Evolutionary conservation across 2,888 invertebrate genomes (phyloP).

Genomic region (Atethmia centrago): DNA sequence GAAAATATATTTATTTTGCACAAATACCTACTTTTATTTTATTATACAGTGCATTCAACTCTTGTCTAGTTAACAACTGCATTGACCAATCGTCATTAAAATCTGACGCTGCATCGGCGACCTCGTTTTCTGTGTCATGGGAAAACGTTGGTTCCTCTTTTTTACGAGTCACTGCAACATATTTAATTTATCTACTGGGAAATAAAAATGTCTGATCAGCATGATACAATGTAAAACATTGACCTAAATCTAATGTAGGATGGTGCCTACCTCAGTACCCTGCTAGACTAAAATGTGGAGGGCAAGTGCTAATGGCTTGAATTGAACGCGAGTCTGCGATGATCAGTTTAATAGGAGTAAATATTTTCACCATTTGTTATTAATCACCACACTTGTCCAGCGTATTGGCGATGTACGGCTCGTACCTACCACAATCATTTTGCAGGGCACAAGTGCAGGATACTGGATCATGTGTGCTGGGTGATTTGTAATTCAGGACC

Average conservation of each 20-base stretch:
- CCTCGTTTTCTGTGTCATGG: neutral
- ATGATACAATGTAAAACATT: neutral
- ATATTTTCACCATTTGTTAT: neutral
- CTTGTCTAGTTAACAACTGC: neutral
- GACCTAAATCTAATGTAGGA: neutral
- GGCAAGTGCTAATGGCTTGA: too few relatives aligned
- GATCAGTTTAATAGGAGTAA: neutral
- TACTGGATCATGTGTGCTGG: too few relatives aligned
- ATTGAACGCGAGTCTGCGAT: too few relatives aligned
- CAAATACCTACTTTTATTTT: too few relatives aligned
- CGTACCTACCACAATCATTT: neutral
- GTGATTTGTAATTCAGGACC: too few relatives aligned
- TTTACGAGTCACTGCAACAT: neutral
- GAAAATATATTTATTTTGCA: too few relatives aligned
- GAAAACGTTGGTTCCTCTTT: neutral
- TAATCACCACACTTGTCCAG: neutral
- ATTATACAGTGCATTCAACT: neutral
- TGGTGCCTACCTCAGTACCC: neutral
- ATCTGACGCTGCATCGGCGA: neutral
- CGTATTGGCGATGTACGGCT: neutral
- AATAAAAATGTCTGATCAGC: neutral
- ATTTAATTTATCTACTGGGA: neutral
- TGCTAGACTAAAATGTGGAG: too few relatives aligned
- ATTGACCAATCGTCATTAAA: constrained; percentile 7
- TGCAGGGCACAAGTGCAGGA: too few relatives aligned